A percentile compares a stretch with the other conserved stretches of the same genome.
Evolutionary conservation across 1,140 invertebrate species (phyloP).

Genomic region (Popillia japonica): DNA sequence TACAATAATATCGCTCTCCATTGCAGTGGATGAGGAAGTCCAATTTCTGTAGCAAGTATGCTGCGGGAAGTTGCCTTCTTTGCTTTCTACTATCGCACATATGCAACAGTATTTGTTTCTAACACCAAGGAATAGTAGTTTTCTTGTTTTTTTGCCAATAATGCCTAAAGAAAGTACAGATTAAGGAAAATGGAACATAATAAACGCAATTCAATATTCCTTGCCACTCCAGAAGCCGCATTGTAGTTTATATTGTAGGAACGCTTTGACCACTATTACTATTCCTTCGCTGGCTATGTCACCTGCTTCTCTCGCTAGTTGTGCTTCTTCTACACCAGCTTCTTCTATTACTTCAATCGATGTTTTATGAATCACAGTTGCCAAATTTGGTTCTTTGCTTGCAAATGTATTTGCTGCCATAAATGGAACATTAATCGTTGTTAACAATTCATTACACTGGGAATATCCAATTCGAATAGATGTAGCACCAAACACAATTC

Average conservation of each 20-base stretch:
- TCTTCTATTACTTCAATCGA: conserved; percentile 49
- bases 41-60: conserved; percentile 14
- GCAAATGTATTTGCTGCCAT: background rate
- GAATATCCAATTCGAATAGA: conserved; percentile 12
- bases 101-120: conserved; percentile 36
- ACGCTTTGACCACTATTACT: conserved; percentile 55
- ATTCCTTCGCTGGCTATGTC: conserved; percentile 55
- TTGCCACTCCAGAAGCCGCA: conserved; percentile 55
- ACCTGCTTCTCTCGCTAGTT: conserved; percentile 49
- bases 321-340: conserved; percentile 52
- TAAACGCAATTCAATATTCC: background rate
- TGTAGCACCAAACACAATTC: background rate
- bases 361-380: conserved; percentile 43
- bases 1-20: conserved; percentile 15
- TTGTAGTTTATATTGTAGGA: conserved; percentile 54
- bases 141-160: conserved; percentile 23
- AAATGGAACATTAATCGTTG: conserved; percentile 4
- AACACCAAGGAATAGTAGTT: conserved; percentile 22
- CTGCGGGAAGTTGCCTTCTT: background rate
- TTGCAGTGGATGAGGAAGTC: conserved; percentile 23
- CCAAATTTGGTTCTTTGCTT: background rate
- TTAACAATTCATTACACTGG: conserved; percentile 15
- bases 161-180: conserved; percentile 21
- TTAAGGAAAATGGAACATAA: background rate
- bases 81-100: conserved; percentile 10